These are phyloP conservation scores for Bambusicola thoracicus DNA, from an alignment of 2,113 vertebrate species.

Conservation along the genomic window DNA sequence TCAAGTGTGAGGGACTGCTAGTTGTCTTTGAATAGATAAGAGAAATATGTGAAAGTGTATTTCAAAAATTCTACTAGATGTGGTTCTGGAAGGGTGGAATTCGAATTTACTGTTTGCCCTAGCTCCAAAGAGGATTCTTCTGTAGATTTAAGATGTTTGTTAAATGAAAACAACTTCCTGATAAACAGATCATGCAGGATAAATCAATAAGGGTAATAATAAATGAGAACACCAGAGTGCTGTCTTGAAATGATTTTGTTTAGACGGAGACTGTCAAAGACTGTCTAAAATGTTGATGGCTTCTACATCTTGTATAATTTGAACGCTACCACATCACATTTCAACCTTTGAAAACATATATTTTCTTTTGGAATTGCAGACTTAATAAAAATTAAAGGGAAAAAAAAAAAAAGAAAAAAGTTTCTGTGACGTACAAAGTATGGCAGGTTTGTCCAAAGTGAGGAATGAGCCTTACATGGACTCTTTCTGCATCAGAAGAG, in stretches of 20 bases:
- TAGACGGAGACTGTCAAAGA: neutral
- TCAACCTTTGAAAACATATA: neutral
- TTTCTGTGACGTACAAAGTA: neutral
- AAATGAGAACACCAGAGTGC: neutral
- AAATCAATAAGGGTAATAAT: slow-evolving; percentile 11
- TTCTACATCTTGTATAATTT: neutral
- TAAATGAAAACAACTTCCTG: slow-evolving; percentile 50
- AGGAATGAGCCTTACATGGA: neutral
- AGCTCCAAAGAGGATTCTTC: slow-evolving; percentile 28
- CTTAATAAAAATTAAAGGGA: neutral
- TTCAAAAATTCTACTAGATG: slow-evolving; percentile 44
- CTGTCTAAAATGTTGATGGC: neutral
- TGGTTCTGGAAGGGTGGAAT: slow-evolving; percentile 43
- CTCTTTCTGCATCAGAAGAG: neutral
- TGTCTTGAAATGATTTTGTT: slow-evolving; percentile 14
- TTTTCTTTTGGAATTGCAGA: neutral
- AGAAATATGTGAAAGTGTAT: slow-evolving; percentile 66
- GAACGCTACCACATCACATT: neutral
- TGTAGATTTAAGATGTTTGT: slow-evolving; percentile 35
- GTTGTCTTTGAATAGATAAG: slow-evolving; percentile 58
- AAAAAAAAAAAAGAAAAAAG: neutral
- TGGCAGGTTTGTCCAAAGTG: neutral
- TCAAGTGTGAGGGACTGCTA: slow-evolving; percentile 49
- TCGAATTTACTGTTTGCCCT: slow-evolving; percentile 25
- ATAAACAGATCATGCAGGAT: slow-evolving; percentile 42